Evolutionary conservation across 1,140 invertebrate genomes (phyloP).

Genomic region (Drosophila murphyi): DNA sequence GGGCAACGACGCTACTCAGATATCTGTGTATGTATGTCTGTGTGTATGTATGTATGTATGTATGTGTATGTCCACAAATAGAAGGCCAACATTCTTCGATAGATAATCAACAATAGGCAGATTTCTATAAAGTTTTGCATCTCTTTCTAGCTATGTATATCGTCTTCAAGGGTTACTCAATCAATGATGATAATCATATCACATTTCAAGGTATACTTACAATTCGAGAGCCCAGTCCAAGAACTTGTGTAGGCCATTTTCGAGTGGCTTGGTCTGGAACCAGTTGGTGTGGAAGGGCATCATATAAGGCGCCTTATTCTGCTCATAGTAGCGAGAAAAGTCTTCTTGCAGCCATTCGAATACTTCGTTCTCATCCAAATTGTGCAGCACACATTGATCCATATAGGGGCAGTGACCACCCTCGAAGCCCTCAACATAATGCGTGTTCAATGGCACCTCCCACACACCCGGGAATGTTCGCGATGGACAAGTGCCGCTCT

Average conservation of each 20-base stretch:
- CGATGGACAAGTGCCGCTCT: constrained; percentile 95
- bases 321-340: constrained; percentile 93
- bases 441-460: constrained; percentile 97
- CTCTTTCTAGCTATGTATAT: too few species aligned
- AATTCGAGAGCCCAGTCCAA: constrained; percentile 91
- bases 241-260: constrained; percentile 94
- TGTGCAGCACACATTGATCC: constrained; percentile 96
- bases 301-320: constrained; percentile 96
- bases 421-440: constrained; percentile 94
- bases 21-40: background rate
- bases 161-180: too few species aligned
- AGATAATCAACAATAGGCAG: too few species aligned
- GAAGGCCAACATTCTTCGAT: background rate
- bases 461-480: constrained; percentile 96
- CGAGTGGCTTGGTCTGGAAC: constrained; percentile 95
- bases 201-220: constrained; percentile 86
- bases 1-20: background rate
- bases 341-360: constrained; percentile 96
- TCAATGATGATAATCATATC: too few species aligned
- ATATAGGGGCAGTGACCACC: constrained; percentile 96
- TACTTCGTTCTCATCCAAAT: constrained; percentile 93
- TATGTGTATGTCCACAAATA: constrained; percentile 6
- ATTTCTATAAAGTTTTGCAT: too few species aligned
- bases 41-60: background rate
- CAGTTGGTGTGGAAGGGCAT: constrained; percentile 97